phyloP scores from a whole-genome alignment of 1,140 invertebrate genomes.

The Fragariocoptes setiger region DNA sequence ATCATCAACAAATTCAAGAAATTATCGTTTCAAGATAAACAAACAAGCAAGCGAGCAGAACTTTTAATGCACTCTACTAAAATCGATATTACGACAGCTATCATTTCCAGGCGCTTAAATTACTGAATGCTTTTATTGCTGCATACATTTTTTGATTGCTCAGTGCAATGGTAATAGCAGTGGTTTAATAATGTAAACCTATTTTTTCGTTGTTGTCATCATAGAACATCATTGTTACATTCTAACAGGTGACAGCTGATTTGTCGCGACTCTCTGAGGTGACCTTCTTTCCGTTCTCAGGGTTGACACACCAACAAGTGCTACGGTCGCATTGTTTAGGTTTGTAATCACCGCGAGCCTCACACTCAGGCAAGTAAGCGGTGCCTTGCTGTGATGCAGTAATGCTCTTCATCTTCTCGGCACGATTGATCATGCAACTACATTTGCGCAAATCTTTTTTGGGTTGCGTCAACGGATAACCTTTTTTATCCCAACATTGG shows the following conservation, averaged over 20 bases:
- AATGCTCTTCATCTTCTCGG: neutral
- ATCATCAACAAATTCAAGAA: too few species aligned
- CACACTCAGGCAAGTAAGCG: constrained; percentile 2
- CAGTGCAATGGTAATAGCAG: neutral
- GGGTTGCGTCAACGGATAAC: constrained; percentile 6
- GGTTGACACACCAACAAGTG: constrained; percentile 7
- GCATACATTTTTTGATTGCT: too few species aligned
- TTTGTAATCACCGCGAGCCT: constrained; percentile 3
- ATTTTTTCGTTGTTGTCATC: neutral
- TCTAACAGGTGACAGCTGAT: neutral
- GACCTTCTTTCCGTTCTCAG: neutral
- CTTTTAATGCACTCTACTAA: too few species aligned
- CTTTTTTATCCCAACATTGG: constrained; percentile 10
- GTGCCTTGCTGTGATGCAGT: neutral
- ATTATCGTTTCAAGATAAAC: too few species aligned
- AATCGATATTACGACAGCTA: too few species aligned
- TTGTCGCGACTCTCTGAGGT: neutral
- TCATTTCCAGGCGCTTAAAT: too few species aligned
- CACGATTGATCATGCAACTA: constrained; percentile 4
- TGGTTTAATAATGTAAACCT: neutral
- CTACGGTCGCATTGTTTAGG: constrained; percentile 6
- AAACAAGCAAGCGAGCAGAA: too few species aligned
- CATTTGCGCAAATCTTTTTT: constrained; percentile 8
- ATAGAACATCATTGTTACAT: neutral
- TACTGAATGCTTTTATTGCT: too few species aligned